Evolutionary conservation across 2,888 invertebrate genomes (phyloP), one percentile per base, ranked within the genome.

Genomic region (Mythimna vitellina): DNA sequence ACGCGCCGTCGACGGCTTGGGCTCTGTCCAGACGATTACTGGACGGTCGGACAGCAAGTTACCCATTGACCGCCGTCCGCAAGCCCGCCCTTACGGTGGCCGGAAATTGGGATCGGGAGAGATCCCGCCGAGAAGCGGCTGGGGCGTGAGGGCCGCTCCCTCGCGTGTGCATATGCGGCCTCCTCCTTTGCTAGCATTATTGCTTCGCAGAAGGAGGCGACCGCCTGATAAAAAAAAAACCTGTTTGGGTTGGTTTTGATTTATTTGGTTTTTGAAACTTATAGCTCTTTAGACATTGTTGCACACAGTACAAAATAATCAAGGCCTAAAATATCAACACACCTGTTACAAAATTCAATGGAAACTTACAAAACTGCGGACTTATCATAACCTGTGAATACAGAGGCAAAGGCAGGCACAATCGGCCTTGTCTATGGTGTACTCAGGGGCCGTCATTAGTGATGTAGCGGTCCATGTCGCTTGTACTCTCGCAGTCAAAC

Each of bases 401-500:
- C 17, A 17, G 14, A 51, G 49, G 49, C 14, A 29, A 51, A 25
- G n/a, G 32, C 29, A 57, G 32, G 51, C 57, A 57, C 20, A 66
- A 22, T 61, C 49, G 29, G 32, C 38, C 14, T 49, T 14, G 25
- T 38, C n/a, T 46, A 22, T 29, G 20, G 20, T 17, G 1, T 25
- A 0, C 22, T 91, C 86, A 95, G 1, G 93, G 93, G 60, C 92
- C 93, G 51, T 95, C 94, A 78, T 95, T 95, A 75, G 88, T 88
- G 83, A 89, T 82, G 86, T 94, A 96, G 3, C 83, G 88, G 77
- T 91, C 87, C 92, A 96, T 96, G 58, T 96, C 96, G 0, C 89
- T 89, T 46, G 92, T 93, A 87, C 96, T 92, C 17, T 93, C 92
- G 92, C 98, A 98, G n/a, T 97, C 96, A 86, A 98, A 95, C 98